Percentiles rank a stretch among this genome's conserved stretches.
Conservation (phyloP, 2,113 vertebrate genomes). For the Periophthalmodon schlosseri region DNA sequence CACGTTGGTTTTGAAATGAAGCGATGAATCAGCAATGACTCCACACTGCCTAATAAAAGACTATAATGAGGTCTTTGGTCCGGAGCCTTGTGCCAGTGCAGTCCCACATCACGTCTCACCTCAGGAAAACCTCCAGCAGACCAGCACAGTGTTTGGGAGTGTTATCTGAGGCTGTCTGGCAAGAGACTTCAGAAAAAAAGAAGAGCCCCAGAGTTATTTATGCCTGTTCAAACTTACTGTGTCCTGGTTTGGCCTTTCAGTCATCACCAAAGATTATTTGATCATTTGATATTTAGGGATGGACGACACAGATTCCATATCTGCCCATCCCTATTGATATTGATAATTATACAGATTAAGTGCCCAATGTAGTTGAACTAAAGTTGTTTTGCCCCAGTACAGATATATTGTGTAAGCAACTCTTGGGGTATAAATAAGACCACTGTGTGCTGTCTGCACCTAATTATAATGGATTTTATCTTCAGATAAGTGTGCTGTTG, state of each 20-base stretch:
- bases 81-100: neutral
- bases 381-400: too few relatives aligned
- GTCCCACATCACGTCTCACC: slow-evolving; percentile 16
- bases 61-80: slow-evolving; percentile 21
- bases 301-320: too few relatives aligned
- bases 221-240: slow-evolving; percentile 16
- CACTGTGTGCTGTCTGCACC: too few relatives aligned
- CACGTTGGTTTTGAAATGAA: slow-evolving; percentile 28
- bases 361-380: too few relatives aligned
- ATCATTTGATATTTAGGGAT: too few relatives aligned
- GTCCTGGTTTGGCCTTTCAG: slow-evolving; percentile 16
- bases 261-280: neutral
- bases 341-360: too few relatives aligned
- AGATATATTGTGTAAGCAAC: too few relatives aligned
- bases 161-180: slow-evolving; percentile 49
- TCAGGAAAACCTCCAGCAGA: slow-evolving; percentile 15
- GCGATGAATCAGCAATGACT: slow-evolving; percentile 25
- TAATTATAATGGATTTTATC: too few relatives aligned
- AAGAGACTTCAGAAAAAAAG: slow-evolving; percentile 15
- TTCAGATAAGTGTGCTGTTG: too few relatives aligned
- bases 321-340: too few relatives aligned
- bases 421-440: too few relatives aligned
- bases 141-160: slow-evolving; percentile 29
- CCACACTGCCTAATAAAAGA: slow-evolving; percentile 26
- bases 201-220: neutral